Evolutionary conservation across 2,888 invertebrate species (phyloP).

Genomic region (Dicranocentrus wangi): DNA sequence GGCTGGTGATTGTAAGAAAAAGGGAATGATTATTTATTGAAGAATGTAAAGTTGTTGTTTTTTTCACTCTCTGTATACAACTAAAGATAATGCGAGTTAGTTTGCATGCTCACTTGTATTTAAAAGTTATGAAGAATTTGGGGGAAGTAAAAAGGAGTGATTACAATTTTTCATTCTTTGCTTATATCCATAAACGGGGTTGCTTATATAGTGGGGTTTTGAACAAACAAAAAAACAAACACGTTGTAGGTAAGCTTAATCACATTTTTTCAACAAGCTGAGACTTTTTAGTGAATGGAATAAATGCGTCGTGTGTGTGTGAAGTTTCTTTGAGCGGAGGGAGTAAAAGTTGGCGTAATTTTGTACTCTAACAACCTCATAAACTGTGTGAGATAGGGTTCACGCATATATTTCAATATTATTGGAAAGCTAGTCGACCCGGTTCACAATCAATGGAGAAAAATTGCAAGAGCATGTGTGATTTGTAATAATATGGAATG

Average conservation of each 20-base stretch:
- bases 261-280: too few relatives aligned
- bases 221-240: background rate
- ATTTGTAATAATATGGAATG: background rate
- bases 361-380: too few relatives aligned
- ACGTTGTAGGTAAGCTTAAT: background rate
- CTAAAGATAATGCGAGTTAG: background rate
- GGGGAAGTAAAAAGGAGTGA: conserved; percentile 3
- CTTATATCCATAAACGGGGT: background rate
- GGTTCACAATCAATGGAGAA: background rate
- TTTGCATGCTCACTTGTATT: conserved; percentile 4
- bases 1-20: too few relatives aligned
- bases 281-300: too few relatives aligned
- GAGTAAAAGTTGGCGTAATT: too few relatives aligned
- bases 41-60: conserved; percentile 9
- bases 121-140: background rate
- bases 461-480: background rate
- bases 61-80: background rate
- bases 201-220: background rate
- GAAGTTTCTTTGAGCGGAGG: too few relatives aligned
- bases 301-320: too few relatives aligned
- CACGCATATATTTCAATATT: background rate
- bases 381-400: too few relatives aligned
- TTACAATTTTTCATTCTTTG: conserved; percentile 17
- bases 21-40: conserved; percentile 24
- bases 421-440: background rate